Conservation (phyloP, 1,140 invertebrate species). For the Nautilus pompilius region DNA sequence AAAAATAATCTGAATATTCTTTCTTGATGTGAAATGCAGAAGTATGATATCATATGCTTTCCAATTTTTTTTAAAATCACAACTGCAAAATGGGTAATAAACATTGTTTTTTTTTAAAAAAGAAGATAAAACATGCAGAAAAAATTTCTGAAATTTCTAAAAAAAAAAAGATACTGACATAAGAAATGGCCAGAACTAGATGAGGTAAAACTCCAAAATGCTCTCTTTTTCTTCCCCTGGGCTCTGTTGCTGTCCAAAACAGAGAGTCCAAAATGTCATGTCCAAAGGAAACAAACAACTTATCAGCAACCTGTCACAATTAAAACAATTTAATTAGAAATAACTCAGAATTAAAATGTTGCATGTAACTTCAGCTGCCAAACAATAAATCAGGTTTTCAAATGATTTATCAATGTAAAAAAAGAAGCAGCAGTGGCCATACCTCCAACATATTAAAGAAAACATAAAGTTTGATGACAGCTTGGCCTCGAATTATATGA, state of each 20-base stretch:
- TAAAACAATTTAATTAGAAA: background rate
- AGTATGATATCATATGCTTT: too few relatives aligned
- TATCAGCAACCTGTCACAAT: slow-evolving; percentile 72
- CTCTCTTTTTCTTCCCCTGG: slow-evolving; percentile 71
- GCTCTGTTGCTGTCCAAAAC: slow-evolving; percentile 96
- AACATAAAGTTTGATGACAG: slow-evolving; percentile 98
- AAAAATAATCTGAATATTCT: too few relatives aligned
- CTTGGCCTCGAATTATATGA: slow-evolving; percentile 97
- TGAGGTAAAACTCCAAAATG: slow-evolving; percentile 86
- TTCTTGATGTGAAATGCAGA: too few relatives aligned
- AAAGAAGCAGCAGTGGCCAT: slow-evolving; percentile 20
- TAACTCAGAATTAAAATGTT: background rate
- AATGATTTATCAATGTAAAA: background rate
- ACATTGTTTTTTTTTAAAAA: too few relatives aligned
- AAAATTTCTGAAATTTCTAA: background rate
- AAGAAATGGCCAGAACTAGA: slow-evolving; percentile 81
- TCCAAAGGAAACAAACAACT: slow-evolving; percentile 94
- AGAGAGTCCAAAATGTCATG: slow-evolving; percentile 97
- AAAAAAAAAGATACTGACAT: slow-evolving; percentile 87
- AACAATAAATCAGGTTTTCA: background rate
- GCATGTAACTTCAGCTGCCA: background rate
- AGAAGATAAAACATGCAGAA: background rate
- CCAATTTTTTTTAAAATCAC: too few relatives aligned
- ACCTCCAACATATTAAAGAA: slow-evolving; percentile 99
- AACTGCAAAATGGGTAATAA: too few relatives aligned